These are phyloP conservation scores for Lagorchestes hirsutus DNA, from an alignment of 2,797 vertebrate genomes.

Conservation along the genomic window DNA sequence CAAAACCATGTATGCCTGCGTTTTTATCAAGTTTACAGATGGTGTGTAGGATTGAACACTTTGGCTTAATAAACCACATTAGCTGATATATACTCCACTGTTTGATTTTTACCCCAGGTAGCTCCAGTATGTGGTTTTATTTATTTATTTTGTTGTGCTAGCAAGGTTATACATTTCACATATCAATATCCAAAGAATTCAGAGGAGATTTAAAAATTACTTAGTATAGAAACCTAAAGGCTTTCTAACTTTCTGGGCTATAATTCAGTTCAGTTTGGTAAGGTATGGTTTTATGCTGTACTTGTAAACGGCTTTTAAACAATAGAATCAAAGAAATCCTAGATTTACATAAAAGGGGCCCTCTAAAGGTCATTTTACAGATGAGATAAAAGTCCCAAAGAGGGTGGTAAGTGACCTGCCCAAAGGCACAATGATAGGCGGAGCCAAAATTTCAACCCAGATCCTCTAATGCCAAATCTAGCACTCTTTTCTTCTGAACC, in stretches of 20 bases:
- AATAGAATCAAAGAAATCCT: background rate
- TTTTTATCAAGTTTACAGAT: slow-evolving; percentile 28
- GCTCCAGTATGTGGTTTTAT: background rate
- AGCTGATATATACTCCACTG: background rate
- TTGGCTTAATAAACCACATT: slow-evolving; percentile 3
- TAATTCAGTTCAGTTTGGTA: background rate
- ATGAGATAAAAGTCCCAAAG: background rate
- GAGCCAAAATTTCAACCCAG: background rate
- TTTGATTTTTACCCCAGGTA: background rate
- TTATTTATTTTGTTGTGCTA: background rate
- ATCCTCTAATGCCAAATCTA: background rate
- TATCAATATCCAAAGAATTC: background rate
- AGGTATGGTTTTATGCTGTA: background rate
- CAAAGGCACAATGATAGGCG: background rate
- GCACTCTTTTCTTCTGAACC: background rate
- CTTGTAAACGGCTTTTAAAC: background rate
- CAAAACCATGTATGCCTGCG: background rate
- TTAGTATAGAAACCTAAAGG: background rate
- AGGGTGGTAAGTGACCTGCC: background rate
- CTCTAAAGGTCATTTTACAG: background rate
- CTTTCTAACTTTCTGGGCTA: background rate
- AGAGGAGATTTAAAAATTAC: background rate
- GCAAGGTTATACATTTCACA: background rate
- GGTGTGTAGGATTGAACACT: background rate
- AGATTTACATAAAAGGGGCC: background rate